phyloP scores from a whole-genome alignment of 2,797 vertebrate species.

The Morus bassanus region DNA sequence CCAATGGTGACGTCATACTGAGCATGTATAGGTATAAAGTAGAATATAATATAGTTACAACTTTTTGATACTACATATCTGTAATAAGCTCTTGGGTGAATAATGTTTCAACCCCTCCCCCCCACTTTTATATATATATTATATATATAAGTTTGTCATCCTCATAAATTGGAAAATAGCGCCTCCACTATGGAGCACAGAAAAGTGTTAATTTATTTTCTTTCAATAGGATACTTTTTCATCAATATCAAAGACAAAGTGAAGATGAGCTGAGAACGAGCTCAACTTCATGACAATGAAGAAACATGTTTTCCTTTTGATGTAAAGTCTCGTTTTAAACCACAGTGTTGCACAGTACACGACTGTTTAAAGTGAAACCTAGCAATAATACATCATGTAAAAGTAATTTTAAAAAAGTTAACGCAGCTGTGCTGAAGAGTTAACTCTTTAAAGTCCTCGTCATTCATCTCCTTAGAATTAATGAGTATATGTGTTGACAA shows the following conservation, averaged over 20 bases:
- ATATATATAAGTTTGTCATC: constrained; percentile 61
- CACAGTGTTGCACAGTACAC: constrained; percentile 83
- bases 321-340: constrained; percentile 83
- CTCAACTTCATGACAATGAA: constrained; percentile 81
- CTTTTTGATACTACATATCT: constrained; percentile 68
- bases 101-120: constrained; percentile 59
- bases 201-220: constrained; percentile 77
- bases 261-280: constrained; percentile 79
- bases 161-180: constrained; percentile 64
- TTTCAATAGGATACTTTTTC: constrained; percentile 89
- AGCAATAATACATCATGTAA: constrained; percentile 66
- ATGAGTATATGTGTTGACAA: not conserved
- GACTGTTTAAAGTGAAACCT: constrained; percentile 82
- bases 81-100: constrained; percentile 70
- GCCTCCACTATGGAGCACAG: constrained; percentile 68
- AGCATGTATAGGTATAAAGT: constrained; percentile 67
- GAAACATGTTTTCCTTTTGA: constrained; percentile 80
- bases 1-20: constrained; percentile 61
- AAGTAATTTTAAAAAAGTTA: constrained; percentile 68
- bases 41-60: constrained; percentile 65
- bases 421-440: constrained; percentile 54
- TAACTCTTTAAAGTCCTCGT: constrained; percentile 40
- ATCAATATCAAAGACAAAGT: constrained; percentile 88
- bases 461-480: not conserved
- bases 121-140: constrained; percentile 63